A percentile compares a stretch with the other conserved stretches of the same genome.
Conservation (phyloP, 2,888 invertebrate species). For the Drosophila cognata region DNA sequence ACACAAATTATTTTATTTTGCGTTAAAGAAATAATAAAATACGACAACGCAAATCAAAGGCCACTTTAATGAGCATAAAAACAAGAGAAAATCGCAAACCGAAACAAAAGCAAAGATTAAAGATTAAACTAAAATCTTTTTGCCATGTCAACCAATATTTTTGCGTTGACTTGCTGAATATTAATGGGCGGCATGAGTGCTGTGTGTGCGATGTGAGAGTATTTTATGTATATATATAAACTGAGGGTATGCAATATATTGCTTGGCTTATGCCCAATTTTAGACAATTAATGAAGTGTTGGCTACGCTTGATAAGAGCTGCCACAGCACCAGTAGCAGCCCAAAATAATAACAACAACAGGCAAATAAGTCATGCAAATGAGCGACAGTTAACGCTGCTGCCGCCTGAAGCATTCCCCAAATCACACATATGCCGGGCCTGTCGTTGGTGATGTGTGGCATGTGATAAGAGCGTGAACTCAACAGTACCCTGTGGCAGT, state of each 20-base stretch:
- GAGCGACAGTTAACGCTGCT: slow-evolving; percentile 49
- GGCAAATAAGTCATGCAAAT: slow-evolving; percentile 76
- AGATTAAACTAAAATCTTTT: slow-evolving; percentile 40
- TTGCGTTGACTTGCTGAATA: slow-evolving; percentile 2
- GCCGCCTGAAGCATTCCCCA: slow-evolving; percentile 37
- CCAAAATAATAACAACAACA: slow-evolving; percentile 18
- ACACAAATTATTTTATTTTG: slow-evolving; percentile 71
- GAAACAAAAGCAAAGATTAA: slow-evolving; percentile 10
- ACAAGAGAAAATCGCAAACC: slow-evolving; percentile 8
- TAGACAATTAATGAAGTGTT: slow-evolving; percentile 82
- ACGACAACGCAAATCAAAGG: slow-evolving; percentile 66
- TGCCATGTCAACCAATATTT: slow-evolving; percentile 32
- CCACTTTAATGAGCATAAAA: slow-evolving; percentile 55
- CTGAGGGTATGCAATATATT: slow-evolving; percentile 13
- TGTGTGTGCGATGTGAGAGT: slow-evolving; percentile 5
- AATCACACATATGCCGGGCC: slow-evolving; percentile 69
- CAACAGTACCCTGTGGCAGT: background rate
- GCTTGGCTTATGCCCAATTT: slow-evolving; percentile 77
- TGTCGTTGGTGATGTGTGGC: slow-evolving; percentile 49
- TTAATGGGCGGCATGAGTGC: slow-evolving; percentile 5
- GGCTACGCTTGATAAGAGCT: slow-evolving; percentile 74
- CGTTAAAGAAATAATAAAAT: slow-evolving; percentile 62
- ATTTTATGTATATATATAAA: slow-evolving; percentile 10
- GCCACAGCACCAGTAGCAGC: slow-evolving; percentile 31
- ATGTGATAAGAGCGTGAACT: slow-evolving; percentile 58